Base-by-base conservation (phyloP, 2,113 vertebrate species). In the Corythornis vintsioides region DNA sequence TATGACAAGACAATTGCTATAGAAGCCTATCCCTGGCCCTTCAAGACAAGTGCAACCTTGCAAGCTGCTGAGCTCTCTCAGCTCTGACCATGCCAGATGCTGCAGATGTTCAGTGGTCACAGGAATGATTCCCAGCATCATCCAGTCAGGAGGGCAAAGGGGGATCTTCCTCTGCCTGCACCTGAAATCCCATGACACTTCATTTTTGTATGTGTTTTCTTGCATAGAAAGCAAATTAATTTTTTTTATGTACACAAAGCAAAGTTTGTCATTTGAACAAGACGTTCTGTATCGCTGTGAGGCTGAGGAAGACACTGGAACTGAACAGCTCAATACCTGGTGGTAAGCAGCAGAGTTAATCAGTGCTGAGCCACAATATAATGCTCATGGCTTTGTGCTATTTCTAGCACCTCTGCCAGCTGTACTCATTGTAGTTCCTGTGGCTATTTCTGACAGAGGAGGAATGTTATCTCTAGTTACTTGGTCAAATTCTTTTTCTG, bases 391-490 rank as follows among this genome's bases (percentile, higher is more conserved):
- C 70, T 84, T 35, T 11, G 21, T 82, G 84, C 40, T 96, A 88
- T 84, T 89, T 93, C 92, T 87, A 95, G 91, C 31, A 31, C 31
- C 31, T 79, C 84, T 91, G 64, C 82, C 85, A 88, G 82, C 52
- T 43, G 55, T 31, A 22, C 19, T 81, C 73, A 15, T 29, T 73
- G 52, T 19, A 86, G 56, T 7, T 93, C 64, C 72, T 19, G 75
- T 48, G 69, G 67, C 64, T 90, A 29, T 60, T 90, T 90, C 26
- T 79, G 89, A 69, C 59, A 65, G 52, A 81, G 61, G 10, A 29
- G 13, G 43, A 92, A 13, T 26, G 35, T 63, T 29, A 52, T 40
- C 45, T 87, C 55, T 6, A 24, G 25, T 33, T 60, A 78, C 43
- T 33, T 19, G 38, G 33, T 28, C 78, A 63, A 53, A 79, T 53